phyloP scores from a whole-genome alignment of 1,140 invertebrate genomes.

The Trichonephila clavipes region DNA sequence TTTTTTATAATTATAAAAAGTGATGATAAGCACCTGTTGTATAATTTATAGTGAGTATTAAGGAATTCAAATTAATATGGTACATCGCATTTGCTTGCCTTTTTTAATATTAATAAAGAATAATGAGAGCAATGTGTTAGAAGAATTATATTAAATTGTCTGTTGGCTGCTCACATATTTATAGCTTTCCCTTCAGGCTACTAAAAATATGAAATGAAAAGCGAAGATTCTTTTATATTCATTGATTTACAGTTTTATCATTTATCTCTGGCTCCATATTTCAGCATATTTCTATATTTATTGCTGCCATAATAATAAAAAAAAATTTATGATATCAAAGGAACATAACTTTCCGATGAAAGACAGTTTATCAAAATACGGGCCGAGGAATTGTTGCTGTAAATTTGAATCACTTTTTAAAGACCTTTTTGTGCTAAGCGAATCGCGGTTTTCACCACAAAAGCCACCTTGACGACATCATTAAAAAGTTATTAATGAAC shows the following conservation, averaged over 20 bases:
- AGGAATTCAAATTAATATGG: no score
- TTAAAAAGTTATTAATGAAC: slow-evolving; percentile 16
- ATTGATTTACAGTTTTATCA: background rate
- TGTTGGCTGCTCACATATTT: no score
- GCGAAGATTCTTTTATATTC: background rate
- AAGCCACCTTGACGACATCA: slow-evolving; percentile 16
- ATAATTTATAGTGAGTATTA: no score
- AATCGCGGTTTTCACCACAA: slow-evolving; percentile 15
- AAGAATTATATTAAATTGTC: no score
- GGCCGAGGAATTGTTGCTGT: background rate
- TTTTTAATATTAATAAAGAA: no score
- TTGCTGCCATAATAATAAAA: background rate
- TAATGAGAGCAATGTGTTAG: no score
- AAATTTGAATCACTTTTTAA: slow-evolving; percentile 3
- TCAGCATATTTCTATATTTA: background rate
- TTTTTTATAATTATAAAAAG: no score
- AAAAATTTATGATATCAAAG: background rate
- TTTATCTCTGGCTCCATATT: background rate
- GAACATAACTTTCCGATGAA: background rate
- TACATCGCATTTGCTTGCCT: no score
- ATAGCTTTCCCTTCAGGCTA: no score
- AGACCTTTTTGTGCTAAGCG: background rate
- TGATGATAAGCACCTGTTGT: no score
- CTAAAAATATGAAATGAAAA: background rate
- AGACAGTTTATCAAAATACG: background rate